These are phyloP conservation scores for Drosophila barbarae DNA, from an alignment of 2,888 invertebrate genomes.

Conservation along the genomic window DNA sequence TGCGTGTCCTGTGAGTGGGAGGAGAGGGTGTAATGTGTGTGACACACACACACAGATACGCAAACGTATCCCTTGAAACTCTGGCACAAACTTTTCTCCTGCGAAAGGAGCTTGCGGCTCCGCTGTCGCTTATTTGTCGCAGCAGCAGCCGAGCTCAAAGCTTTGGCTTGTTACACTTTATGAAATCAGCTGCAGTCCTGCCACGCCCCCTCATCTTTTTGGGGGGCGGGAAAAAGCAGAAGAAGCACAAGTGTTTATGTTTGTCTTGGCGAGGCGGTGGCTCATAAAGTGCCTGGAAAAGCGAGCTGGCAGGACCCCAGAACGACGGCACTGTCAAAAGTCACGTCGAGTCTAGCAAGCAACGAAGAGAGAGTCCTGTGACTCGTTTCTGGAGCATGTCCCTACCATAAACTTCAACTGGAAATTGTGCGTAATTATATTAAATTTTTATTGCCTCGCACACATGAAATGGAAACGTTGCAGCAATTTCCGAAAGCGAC, in stretches of 20 bases:
- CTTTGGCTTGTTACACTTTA: conserved; percentile 71
- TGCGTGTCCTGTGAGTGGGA: conserved; percentile 14
- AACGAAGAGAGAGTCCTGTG: conserved; percentile 13
- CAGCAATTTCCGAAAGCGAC: conserved; percentile 52
- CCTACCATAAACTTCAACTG: conserved; percentile 65
- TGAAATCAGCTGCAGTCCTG: conserved; percentile 63
- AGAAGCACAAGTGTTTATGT: conserved; percentile 67
- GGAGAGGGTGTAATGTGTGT: conserved; percentile 19
- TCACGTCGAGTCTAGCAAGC: conserved; percentile 26
- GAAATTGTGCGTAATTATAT: conserved; percentile 74
- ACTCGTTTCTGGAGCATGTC: conserved; percentile 34
- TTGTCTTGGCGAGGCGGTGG: conserved; percentile 67
- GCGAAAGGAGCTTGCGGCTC: conserved; percentile 33
- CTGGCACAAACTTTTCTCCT: conserved; percentile 57
- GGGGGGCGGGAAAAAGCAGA: neutral
- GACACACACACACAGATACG: neutral
- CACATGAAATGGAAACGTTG: conserved; percentile 62
- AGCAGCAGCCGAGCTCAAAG: conserved; percentile 66
- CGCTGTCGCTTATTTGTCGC: conserved; percentile 67
- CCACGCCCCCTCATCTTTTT: conserved; percentile 5
- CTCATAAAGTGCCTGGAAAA: conserved; percentile 61
- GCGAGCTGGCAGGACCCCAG: conserved; percentile 42
- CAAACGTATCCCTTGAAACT: conserved; percentile 15
- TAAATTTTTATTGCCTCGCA: conserved; percentile 68
- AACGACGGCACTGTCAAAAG: conserved; percentile 34